Evolutionary conservation across 2,113 vertebrate species (phyloP).

Genomic region (Hiodon tergisus): DNA sequence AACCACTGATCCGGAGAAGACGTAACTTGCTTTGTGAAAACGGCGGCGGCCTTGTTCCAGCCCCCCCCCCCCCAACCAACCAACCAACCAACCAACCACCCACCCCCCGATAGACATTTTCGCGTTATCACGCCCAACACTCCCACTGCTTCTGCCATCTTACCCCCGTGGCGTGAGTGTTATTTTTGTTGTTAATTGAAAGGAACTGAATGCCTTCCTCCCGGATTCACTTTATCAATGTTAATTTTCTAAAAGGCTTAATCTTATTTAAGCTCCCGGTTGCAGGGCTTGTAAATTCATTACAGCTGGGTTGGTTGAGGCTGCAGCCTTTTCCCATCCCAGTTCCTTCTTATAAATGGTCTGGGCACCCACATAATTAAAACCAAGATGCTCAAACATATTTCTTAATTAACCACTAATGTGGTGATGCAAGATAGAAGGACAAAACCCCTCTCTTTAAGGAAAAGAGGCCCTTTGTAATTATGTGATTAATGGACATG

Average conservation of each 20-base stretch:
- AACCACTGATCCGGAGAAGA: constrained; percentile 13
- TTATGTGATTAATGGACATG: constrained; percentile 73
- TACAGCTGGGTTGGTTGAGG: constrained; percentile 46
- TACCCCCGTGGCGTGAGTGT: background rate
- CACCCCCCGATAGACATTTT: background rate
- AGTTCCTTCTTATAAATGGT: constrained; percentile 65
- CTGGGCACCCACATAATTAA: constrained; percentile 73
- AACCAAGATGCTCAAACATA: constrained; percentile 75
- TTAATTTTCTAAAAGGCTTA: constrained; percentile 40
- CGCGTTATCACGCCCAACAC: constrained; percentile 37
- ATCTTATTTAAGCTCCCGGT: constrained; percentile 58
- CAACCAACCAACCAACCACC: too few species aligned
- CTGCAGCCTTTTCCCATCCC: constrained; percentile 39
- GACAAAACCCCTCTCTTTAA: constrained; percentile 51
- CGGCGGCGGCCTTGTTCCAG: constrained; percentile 5
- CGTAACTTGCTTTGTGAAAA: background rate
- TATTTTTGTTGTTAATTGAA: constrained; percentile 44
- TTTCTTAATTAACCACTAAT: constrained; percentile 89
- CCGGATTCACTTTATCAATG: constrained; percentile 47
- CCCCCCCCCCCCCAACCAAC: too few species aligned
- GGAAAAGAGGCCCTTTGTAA: constrained; percentile 59
- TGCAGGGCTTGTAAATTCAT: constrained; percentile 61
- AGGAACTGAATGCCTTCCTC: constrained; percentile 47
- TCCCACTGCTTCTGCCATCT: background rate
- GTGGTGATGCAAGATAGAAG: constrained; percentile 71